These are phyloP conservation scores for Drosophila ficusphila DNA, from an alignment of 1,140 invertebrate species.

Conservation along the genomic window DNA sequence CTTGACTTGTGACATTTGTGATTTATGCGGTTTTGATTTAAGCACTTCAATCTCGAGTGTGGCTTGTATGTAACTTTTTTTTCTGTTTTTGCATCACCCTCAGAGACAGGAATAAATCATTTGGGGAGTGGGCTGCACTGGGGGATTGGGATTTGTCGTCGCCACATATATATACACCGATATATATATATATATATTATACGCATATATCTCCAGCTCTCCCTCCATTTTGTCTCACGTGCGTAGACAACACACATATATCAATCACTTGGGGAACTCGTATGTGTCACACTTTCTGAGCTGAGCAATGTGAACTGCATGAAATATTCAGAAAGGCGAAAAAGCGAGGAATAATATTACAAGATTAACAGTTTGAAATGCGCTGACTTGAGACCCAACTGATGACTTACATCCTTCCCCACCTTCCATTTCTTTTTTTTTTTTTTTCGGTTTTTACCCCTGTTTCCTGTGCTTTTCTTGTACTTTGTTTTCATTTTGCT, in stretches of 20 bases:
- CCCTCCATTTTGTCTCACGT: conserved; percentile 44
- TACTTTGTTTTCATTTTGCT: conserved; percentile 36
- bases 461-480: conserved; percentile 55
- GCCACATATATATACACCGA: no score
- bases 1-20: conserved; percentile 54
- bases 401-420: conserved; percentile 10
- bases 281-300: conserved; percentile 51
- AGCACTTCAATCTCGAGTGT: conserved; percentile 40
- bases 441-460: neutral
- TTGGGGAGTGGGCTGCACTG: conserved; percentile 23
- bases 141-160: conserved; percentile 20
- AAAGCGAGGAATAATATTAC: conserved; percentile 7
- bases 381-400: conserved; percentile 3
- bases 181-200: no score
- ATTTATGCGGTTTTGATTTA: conserved; percentile 68
- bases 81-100: conserved; percentile 25
- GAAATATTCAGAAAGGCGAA: conserved; percentile 43
- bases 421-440: neutral
- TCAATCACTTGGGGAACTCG: conserved; percentile 60
- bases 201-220: conserved; percentile 3
- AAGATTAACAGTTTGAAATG: conserved; percentile 30
- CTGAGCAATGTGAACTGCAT: conserved; percentile 56
- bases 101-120: conserved; percentile 64
- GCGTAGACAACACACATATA: conserved; percentile 48
- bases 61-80: no score